Base-by-base conservation (phyloP, 1,140 invertebrate genomes). In the Danaus plexippus region DNA sequence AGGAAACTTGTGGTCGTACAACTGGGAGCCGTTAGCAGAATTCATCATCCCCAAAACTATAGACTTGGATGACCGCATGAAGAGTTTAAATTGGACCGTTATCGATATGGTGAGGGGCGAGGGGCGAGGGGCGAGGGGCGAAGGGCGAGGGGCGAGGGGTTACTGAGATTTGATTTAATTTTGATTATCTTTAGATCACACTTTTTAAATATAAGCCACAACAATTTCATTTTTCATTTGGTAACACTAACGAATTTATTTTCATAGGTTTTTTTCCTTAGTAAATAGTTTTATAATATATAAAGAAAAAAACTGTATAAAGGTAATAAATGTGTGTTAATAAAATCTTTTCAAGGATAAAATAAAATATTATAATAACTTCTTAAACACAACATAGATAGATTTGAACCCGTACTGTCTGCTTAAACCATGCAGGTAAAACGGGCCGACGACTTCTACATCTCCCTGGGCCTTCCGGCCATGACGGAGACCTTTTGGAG, bases 371-470 rank as follows among this genome's bases (percentile, higher is more conserved):
- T 15, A 15, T 15, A 1, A 15, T 15, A 15, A 15, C 15, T 32
- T 32, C 5, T 32, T 7, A 32, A 32, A 32, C 22, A 32, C 22
- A 32, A 32, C 22, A 32, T 32, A 6, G 22, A 32, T 32, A 2
- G 22, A 32, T n/a, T n/a, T 15, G 15, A 32, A 32, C 22, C 22
- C 22, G 2, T 32, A 15, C 1, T 32, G 22, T 32, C 15, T 1
- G 15, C 15, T 15, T 1, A 15, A 32, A 32, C 1, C 7, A 61
- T 70, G 51, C 49, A 89, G 88, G 75, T 90, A 4, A 83, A 87
- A 61, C 71, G 76, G 54, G 90, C 90, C 1, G 91, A 93, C 73
- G 89, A 92, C 66, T 92, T 91, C 66, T 93, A 91, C 67, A 70
- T 86, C 5, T 92, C 92, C 0, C 69, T 93, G 11, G 90, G 90